phyloP scores from a whole-genome alignment of 2,888 invertebrate species.

The Cataglyphis rosenhaueri region DNA sequence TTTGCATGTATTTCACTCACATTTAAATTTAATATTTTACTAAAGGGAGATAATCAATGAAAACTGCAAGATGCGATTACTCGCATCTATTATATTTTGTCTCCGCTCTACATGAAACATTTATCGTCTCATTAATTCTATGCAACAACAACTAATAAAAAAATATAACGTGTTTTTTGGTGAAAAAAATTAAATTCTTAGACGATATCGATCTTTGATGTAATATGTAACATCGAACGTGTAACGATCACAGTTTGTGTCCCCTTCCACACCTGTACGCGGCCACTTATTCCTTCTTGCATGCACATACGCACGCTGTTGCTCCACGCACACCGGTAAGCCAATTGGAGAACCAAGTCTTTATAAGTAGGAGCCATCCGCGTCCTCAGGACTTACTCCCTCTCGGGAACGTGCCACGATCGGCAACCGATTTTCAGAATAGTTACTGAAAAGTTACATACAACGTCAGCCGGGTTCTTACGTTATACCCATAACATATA shows the following conservation, averaged over 20 bases:
- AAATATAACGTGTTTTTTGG: background rate
- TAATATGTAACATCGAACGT: slow-evolving; percentile 80
- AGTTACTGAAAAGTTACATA: slow-evolving; percentile 68
- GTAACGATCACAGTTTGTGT: slow-evolving; percentile 82
- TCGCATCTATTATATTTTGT: background rate
- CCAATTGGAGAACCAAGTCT: slow-evolving; percentile 84
- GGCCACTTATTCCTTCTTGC: slow-evolving; percentile 78
- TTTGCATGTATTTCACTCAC: background rate
- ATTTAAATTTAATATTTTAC: background rate
- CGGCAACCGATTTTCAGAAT: slow-evolving; percentile 81
- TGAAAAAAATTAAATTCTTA: slow-evolving; percentile 29
- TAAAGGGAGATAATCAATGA: background rate
- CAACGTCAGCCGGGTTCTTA: slow-evolving; percentile 5
- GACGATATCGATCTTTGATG: slow-evolving; percentile 51
- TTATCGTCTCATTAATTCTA: background rate
- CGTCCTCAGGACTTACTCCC: slow-evolving; percentile 85
- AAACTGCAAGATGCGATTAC: background rate
- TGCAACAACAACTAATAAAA: background rate
- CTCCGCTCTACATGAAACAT: background rate
- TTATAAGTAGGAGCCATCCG: slow-evolving; percentile 85
- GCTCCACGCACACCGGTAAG: slow-evolving; percentile 72
- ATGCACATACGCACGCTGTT: slow-evolving; percentile 72
- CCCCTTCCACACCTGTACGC: slow-evolving; percentile 78
- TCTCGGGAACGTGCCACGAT: slow-evolving; percentile 84
- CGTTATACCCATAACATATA: background rate